These are phyloP conservation scores for Polydrusus pterygomalis DNA, from an alignment of 2,888 invertebrate species.

Conservation along the genomic window DNA sequence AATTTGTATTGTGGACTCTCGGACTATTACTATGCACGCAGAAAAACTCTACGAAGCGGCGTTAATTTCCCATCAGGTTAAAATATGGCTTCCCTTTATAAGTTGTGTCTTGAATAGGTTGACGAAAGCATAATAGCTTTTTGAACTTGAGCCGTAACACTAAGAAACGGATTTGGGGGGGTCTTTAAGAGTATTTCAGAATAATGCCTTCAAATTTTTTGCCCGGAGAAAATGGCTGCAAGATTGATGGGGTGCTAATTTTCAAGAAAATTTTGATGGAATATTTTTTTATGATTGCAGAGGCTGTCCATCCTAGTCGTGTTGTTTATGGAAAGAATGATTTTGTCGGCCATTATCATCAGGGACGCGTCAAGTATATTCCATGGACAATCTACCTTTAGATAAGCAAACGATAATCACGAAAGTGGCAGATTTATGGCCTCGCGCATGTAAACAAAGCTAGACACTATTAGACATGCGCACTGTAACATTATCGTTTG, in stretches of 20 bases:
- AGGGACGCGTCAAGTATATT: too few relatives aligned
- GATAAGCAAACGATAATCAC: too few relatives aligned
- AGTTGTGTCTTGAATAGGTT: conserved; percentile 9
- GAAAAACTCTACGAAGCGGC: neutral
- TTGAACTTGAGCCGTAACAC: conserved; percentile 16
- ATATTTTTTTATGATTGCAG: neutral
- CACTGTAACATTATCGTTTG: too few relatives aligned
- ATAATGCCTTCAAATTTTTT: conserved; percentile 18
- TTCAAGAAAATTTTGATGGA: neutral
- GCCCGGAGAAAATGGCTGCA: neutral
- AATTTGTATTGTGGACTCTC: too few relatives aligned
- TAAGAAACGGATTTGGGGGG: conserved; percentile 1
- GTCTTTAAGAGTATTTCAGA: conserved; percentile 8
- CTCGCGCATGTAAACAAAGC: too few relatives aligned
- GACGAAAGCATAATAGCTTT: conserved; percentile 25
- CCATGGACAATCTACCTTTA: too few relatives aligned
- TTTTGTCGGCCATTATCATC: too few relatives aligned
- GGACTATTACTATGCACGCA: neutral
- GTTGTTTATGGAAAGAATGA: too few relatives aligned
- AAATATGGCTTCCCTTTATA: conserved; percentile 22
- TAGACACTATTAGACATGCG: too few relatives aligned
- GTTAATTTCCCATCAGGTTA: conserved; percentile 2
- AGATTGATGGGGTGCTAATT: conserved; percentile 14
- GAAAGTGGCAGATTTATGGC: too few relatives aligned
- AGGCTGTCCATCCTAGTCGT: neutral